Base-by-base conservation (phyloP, 2,113 vertebrate genomes). In the Cettia cetti region DNA sequence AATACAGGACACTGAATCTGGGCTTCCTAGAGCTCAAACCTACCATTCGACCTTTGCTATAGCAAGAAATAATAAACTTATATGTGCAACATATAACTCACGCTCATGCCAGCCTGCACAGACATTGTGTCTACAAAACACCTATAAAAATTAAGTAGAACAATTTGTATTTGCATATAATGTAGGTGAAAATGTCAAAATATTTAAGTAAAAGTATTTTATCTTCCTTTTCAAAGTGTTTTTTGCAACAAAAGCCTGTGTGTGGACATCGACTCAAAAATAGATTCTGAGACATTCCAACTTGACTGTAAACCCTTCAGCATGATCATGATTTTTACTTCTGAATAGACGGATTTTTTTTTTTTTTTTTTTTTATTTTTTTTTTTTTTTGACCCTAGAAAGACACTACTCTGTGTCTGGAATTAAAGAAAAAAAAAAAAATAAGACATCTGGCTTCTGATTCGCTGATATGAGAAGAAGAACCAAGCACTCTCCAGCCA, bases 331-430 rank as follows among this genome's bases (percentile, higher is more conserved):
- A 72, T 21, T 91, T 91, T 80, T 88, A 53, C 53, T 93, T 82
- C 81, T 79, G 75, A 79, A 79, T 86, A n/a, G n/a, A 70, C 30
- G 33, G 42, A 33, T 88, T 77, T 82, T 93, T 87, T 35, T 82
- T 78, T 90, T 87, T 35, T 82, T 78, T 90, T 87, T 35, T 82
- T 78, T 90, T n/a, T n/a, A n/a, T n/a, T n/a, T 88, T 77, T 82
- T 93, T 88, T 77, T 82, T 93, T 87, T 35, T 82, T 78, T 90
- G 85, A 94, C 71, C 54, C 33, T 66, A 49, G 21, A 42, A 86
- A 93, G 76, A 57, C 63, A 76, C 13, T 80, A 31, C 3, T 82
- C 40, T 76, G 7, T 53, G 79, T 86, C 82, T 88, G 66, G 28
- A 91, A 74, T 80, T 40, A 56, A 60, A 74, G 7, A 16, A 13